Conservation (phyloP, 2,888 invertebrate genomes). For the Ochropleura plecta region DNA sequence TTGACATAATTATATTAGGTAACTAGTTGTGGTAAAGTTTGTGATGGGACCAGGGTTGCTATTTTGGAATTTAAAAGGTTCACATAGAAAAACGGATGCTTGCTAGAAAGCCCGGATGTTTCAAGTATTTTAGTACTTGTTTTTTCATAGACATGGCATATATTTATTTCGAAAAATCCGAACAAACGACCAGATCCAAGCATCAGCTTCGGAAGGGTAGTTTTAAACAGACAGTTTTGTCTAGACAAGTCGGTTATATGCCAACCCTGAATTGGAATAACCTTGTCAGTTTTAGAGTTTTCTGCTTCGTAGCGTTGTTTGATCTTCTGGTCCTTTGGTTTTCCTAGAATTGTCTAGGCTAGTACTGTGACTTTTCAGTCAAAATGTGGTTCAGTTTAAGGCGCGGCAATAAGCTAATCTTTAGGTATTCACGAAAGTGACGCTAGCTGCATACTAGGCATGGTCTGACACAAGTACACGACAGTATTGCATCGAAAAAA, state of each 20-base stretch:
- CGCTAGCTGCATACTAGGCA: too few relatives aligned
- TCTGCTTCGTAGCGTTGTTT: constrained; percentile 6
- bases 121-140: too few relatives aligned
- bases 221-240: background rate
- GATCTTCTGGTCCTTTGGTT: constrained; percentile 8
- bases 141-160: too few relatives aligned
- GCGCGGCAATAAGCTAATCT: too few relatives aligned
- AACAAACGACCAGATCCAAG: too few relatives aligned
- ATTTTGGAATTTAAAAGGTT: background rate
- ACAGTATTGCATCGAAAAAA: too few relatives aligned
- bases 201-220: background rate
- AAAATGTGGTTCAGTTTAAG: too few relatives aligned
- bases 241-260: background rate
- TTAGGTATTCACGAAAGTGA: too few relatives aligned
- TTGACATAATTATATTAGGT: constrained; percentile 55
- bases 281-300: constrained; percentile 21
- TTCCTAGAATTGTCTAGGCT: constrained; percentile 12
- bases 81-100: background rate
- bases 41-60: background rate
- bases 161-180: background rate
- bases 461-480: too few relatives aligned
- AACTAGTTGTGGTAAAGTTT: constrained; percentile 38
- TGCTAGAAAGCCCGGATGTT: background rate
- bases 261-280: constrained; percentile 12
- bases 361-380: background rate